phyloP scores from a whole-genome alignment of 1,140 invertebrate species.

The Polyergus mexicanus region DNA sequence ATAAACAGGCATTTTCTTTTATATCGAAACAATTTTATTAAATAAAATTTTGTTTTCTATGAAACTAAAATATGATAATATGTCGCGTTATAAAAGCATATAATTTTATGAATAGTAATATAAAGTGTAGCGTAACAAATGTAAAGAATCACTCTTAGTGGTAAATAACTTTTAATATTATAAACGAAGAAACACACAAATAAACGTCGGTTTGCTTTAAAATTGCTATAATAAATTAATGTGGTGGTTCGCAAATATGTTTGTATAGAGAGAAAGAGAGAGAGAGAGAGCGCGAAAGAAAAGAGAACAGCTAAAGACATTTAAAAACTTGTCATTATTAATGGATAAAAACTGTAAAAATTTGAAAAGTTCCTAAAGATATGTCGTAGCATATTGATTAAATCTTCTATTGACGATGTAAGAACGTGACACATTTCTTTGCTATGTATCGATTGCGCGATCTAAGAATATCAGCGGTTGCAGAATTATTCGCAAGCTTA shows the following conservation, averaged over 20 bases:
- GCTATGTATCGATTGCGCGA: slow-evolving; percentile 46
- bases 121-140: background rate
- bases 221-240: background rate
- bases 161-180: background rate
- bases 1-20: background rate
- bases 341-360: no score
- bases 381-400: background rate
- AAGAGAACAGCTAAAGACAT: no score
- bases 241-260: background rate
- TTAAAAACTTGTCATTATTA: no score
- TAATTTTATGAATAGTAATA: background rate
- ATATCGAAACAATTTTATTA: background rate
- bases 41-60: background rate
- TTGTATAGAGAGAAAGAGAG: background rate
- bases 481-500: slow-evolving; percentile 62
- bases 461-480: slow-evolving; percentile 52
- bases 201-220: background rate
- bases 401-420: slow-evolving; percentile 47
- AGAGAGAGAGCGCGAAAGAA: background rate
- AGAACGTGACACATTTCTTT: slow-evolving; percentile 58
- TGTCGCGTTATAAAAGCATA: background rate
- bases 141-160: background rate
- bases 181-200: background rate
- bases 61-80: background rate
- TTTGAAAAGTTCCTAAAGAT: background rate